A percentile compares a stretch with the other conserved stretches of the same genome.
Conservation (phyloP, 2,888 invertebrate genomes). For the Eumacrocentrus americanus region DNA sequence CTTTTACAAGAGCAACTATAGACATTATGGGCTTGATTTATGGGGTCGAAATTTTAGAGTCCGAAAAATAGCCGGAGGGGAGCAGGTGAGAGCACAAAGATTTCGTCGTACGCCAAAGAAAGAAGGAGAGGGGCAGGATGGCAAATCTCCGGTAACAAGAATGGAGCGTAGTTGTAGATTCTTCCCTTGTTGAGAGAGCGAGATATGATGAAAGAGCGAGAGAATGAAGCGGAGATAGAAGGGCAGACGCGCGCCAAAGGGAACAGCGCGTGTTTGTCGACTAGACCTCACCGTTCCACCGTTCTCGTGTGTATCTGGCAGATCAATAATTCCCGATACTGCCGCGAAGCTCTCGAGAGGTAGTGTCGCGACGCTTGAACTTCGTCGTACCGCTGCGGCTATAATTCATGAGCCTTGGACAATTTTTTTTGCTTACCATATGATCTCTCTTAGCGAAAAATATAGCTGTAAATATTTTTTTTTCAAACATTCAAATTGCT, state of each 20-base stretch:
- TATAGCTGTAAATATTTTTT: not conserved
- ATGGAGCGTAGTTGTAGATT: not conserved
- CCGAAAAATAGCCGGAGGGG: slow-evolving; percentile 3
- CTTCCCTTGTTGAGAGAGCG: not conserved
- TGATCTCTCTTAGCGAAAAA: not conserved
- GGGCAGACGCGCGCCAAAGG: slow-evolving; percentile 57
- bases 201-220: not conserved
- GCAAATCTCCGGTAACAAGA: slow-evolving; percentile 11
- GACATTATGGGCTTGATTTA: not conserved
- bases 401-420: not conserved
- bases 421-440: no score
- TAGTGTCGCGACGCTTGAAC: slow-evolving; percentile 19
- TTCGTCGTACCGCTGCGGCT: not conserved
- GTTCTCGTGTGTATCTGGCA: slow-evolving; percentile 36
- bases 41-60: not conserved
- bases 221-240: slow-evolving; percentile 36
- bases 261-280: slow-evolving; percentile 48
- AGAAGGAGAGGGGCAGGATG: not conserved
- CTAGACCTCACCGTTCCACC: slow-evolving; percentile 36
- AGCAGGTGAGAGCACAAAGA: slow-evolving; percentile 12
- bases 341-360: slow-evolving; percentile 26
- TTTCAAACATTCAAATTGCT: not conserved
- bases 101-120: not conserved
- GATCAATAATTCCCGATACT: slow-evolving; percentile 56
- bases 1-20: not conserved